phyloP scores from a whole-genome alignment of 2,113 vertebrate genomes.

The Rhinichthys klamathensis region DNA sequence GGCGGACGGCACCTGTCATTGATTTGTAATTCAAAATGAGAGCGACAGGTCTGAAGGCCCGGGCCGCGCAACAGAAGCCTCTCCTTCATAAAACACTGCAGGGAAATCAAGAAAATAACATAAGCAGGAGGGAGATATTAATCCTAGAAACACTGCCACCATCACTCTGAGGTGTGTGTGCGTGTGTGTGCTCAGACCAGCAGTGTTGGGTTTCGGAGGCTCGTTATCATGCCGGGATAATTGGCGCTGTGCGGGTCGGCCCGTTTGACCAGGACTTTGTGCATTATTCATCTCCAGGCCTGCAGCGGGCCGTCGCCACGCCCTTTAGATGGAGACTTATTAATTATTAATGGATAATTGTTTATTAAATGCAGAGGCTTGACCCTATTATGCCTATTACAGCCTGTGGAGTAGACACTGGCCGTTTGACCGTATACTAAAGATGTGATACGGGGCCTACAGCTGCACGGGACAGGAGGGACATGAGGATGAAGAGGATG shows the following conservation, averaged over 20 bases:
- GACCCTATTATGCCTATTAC: slow-evolving; percentile 81
- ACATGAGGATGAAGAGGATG: slow-evolving; percentile 47
- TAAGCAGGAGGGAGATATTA: slow-evolving; percentile 55
- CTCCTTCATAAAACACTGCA: slow-evolving; percentile 41
- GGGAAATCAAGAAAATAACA: slow-evolving; percentile 62
- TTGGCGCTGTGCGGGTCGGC: slow-evolving; percentile 67
- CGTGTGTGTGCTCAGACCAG: slow-evolving; percentile 38
- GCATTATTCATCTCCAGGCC: slow-evolving; percentile 79
- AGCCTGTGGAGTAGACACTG: slow-evolving; percentile 60
- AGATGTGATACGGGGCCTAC: slow-evolving; percentile 69
- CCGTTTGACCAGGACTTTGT: slow-evolving; percentile 72
- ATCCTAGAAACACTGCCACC: slow-evolving; percentile 42
- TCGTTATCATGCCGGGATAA: slow-evolving; percentile 75
- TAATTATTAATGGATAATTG: slow-evolving; percentile 84
- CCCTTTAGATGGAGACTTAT: slow-evolving; percentile 75
- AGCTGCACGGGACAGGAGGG: slow-evolving; percentile 52
- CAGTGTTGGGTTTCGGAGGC: slow-evolving; percentile 61
- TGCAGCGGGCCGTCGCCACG: slow-evolving; percentile 65
- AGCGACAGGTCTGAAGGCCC: slow-evolving; percentile 78
- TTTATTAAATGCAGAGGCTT: slow-evolving; percentile 83
- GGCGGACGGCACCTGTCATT: slow-evolving; percentile 79
- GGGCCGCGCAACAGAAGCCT: slow-evolving; percentile 65
- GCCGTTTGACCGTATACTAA: slow-evolving; percentile 67
- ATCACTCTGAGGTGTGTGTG: not conserved
- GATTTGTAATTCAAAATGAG: slow-evolving; percentile 92